Evolutionary conservation across 2,113 vertebrate genomes (phyloP), one percentile per base, ranked within the genome.

Genomic region (Pipa parva): DNA sequence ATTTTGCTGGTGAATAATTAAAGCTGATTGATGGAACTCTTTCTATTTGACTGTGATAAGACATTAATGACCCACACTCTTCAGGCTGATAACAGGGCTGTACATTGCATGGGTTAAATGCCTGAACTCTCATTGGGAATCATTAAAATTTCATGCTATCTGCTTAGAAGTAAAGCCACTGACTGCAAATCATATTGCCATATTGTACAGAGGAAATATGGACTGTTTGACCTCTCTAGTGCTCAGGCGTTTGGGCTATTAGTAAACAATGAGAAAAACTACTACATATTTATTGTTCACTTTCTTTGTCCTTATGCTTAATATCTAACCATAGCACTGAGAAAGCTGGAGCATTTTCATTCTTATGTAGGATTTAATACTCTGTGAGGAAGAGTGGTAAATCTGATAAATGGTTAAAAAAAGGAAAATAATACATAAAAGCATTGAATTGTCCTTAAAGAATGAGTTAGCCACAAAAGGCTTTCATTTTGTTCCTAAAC

Each of bases 1-100:
- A 26, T 21, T 36, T 39, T 42, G 57, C 36, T 22, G 31, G 57
- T 42, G 57, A 59, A 59, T 59, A 59, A 59, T 59, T 59, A 59
- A 59, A 42, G 57, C 57, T 7, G 57, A 59, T 39, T 59, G 57
- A 59, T 42, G 22, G 57, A 25, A 59, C 28, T 37, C 55, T 58
- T 58, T 58, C 55, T 58, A 58, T 20, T 58, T 36, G 29, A 22
- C 36, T 42, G 36, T 59, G 57, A 59, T 59, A 59, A 42, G 55
- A 37, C 55, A 37, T 36, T 37, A 59, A 59, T 59, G 57, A 59
- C 33, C 24, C 31, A 22, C 36, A 42, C 57, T 58, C 28, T 58
- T 13, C n/a, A 33, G 36, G 5, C 33, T 42, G 22, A 42, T 22
- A 42, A 59, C 21, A 59, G 33, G 0, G 33, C 57, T 42, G 33